Conservation (phyloP, 53 echinoderm and acorn worm species). For the Mesocentrotus franciscanus region DNA sequence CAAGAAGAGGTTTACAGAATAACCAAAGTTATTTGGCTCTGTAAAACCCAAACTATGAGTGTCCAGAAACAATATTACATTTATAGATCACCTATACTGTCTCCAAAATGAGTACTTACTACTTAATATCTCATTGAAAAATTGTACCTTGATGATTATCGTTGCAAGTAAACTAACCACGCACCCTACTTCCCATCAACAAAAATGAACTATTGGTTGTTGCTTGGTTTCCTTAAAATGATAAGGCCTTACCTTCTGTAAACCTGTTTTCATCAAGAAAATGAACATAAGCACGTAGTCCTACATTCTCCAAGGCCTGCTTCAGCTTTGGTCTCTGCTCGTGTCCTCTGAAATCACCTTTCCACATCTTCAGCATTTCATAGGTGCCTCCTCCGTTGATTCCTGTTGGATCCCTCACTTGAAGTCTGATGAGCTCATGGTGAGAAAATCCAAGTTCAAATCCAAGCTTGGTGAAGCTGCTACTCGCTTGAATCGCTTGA, state of each 20-base stretch:
- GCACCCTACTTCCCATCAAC: neutral
- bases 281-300: neutral
- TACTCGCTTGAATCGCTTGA: neutral
- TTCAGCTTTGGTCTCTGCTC: slow-evolving; percentile 49
- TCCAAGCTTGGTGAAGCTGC: neutral
- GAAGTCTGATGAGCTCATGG: neutral
- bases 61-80: neutral
- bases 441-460: slow-evolving; percentile 14
- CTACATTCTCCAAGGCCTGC: neutral
- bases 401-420: neutral
- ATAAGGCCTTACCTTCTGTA: neutral
- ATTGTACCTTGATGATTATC: neutral
- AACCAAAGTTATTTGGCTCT: too few relatives aligned
- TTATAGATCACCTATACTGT: neutral
- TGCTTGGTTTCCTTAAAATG: too few relatives aligned
- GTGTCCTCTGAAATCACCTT: neutral
- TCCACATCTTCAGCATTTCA: slow-evolving; percentile 59
- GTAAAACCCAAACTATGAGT: neutral
- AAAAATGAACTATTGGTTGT: neutral
- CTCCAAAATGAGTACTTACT: neutral
- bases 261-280: slow-evolving; percentile 36
- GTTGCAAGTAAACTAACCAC: neutral
- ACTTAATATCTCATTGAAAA: neutral
- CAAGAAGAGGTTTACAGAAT: neutral
- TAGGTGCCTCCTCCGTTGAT: neutral